Evolutionary conservation across 2,113 vertebrate species (phyloP), one percentile per base, ranked within the genome.

Genomic region (Eulemur rufifrons): DNA sequence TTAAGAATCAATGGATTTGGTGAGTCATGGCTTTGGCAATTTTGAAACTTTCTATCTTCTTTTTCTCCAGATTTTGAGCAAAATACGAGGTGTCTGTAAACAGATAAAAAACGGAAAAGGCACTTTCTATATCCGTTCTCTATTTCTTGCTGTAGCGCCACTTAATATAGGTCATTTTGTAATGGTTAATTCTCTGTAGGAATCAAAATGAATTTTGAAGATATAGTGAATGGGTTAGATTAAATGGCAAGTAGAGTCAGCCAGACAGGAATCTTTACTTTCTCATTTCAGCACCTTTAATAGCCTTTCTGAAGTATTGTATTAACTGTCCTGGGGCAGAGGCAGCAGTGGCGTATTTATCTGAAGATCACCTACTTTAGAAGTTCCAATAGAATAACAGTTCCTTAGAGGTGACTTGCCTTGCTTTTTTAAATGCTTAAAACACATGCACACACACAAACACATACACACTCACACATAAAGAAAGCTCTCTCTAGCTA

Each of bases 201-300:
- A 97, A 96, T 96, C 54, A 98, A 97, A 98, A 95, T 98, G 91
- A 95, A 97, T 97, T 96, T 73, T 93, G 95, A 95, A 74, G 96
- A 94, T 95, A 86, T 68, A 56, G 94, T 96, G 97, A 2, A 0
- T 96, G 94, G 86, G 82, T 97, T 98, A 96, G 96, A 98, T 95
- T 93, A 96, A 97, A 97, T 87, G 42, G 92, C 82, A 97, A 89
- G 59, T 86, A 86, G 76, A 96, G 87, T 84, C 78, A 54, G 34
- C 61, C 80, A 94, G 93, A 5, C 71, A 56, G 39, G 29, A 34
- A 76, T 78, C 88, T 85, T 74, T 4, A 45, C 92, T 90, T 88
- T 88, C 69, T 96, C 89, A 93, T 89, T 94, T 95, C 50, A 83
- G 66, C 25, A 47, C 42, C 66, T 89, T 91, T 96, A 94, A 89